Conservation (phyloP, 2,797 vertebrate genomes). For the Sebastes goodei region DNA sequence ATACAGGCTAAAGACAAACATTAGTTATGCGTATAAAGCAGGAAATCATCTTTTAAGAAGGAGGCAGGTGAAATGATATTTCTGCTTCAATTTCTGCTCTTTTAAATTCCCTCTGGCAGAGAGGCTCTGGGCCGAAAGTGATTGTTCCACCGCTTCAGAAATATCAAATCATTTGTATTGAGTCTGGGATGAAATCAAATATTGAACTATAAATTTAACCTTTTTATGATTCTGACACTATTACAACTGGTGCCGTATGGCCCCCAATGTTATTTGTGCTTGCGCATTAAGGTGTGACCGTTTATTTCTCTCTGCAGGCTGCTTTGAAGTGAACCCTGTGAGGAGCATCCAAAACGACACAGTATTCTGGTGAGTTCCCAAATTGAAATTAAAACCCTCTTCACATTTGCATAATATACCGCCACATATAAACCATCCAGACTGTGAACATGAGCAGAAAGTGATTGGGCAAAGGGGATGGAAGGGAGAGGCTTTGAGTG, state of each 20-base stretch:
- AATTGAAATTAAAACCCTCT: conserved; percentile 64
- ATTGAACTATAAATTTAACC: conserved; percentile 65
- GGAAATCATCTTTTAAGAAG: conserved; percentile 37
- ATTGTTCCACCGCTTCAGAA: conserved; percentile 45
- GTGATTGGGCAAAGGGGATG: not conserved
- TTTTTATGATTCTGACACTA: conserved; percentile 63
- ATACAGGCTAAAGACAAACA: conserved; percentile 1
- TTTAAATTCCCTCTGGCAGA: conserved; percentile 42
- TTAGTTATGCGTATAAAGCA: conserved; percentile 16
- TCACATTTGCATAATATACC: conserved; percentile 59
- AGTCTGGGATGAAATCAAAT: conserved; percentile 55
- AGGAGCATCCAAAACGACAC: conserved; percentile 57
- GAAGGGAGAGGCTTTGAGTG: conserved; percentile 5
- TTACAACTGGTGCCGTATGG: conserved; percentile 47
- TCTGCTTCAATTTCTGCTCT: conserved; percentile 29
- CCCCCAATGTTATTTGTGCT: conserved; percentile 54
- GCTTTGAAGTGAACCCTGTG: conserved; percentile 71
- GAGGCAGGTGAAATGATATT: conserved; percentile 22
- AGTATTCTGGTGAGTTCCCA: conserved; percentile 71
- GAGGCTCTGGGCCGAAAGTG: conserved; percentile 29
- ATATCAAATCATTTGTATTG: conserved; percentile 61
- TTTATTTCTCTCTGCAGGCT: conserved; percentile 74
- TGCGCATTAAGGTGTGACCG: conserved; percentile 67
- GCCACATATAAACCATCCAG: conserved; percentile 13
- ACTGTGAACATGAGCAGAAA: conserved; percentile 11